Conservation (phyloP, 2,113 vertebrate genomes). For the Verasper variegatus region DNA sequence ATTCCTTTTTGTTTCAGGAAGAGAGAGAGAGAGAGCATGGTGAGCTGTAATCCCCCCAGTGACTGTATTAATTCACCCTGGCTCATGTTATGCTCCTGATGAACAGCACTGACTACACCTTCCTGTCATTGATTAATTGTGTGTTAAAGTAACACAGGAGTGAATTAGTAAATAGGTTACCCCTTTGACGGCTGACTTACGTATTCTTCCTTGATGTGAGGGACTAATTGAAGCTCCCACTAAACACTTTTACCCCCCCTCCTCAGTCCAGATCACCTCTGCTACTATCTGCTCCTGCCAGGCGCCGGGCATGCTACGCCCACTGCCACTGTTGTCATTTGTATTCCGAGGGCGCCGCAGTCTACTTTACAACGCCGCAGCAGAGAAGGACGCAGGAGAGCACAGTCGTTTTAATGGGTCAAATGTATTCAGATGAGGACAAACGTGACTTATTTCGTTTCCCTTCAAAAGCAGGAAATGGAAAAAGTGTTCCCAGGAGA, state of each 20-base stretch:
- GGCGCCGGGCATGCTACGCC: slow-evolving; percentile 71
- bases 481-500: slow-evolving; percentile 95
- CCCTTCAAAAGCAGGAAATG: slow-evolving; percentile 96
- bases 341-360: slow-evolving; percentile 85
- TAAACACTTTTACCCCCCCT: slow-evolving; percentile 42
- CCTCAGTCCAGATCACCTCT: slow-evolving; percentile 51
- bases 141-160: slow-evolving; percentile 80
- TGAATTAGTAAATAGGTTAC: slow-evolving; percentile 77
- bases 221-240: slow-evolving; percentile 68
- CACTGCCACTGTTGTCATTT: slow-evolving; percentile 83
- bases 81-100: slow-evolving; percentile 74
- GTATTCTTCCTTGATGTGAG: slow-evolving; percentile 43
- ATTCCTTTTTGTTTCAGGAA: slow-evolving; percentile 77
- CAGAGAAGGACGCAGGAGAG: slow-evolving; percentile 59
- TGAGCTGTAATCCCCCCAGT: slow-evolving; percentile 75
- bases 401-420: slow-evolving; percentile 92
- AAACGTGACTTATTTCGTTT: slow-evolving; percentile 97
- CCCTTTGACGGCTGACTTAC: slow-evolving; percentile 61
- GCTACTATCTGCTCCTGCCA: slow-evolving; percentile 69
- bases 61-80: slow-evolving; percentile 77
- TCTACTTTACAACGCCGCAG: slow-evolving; percentile 75
- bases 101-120: slow-evolving; percentile 73
- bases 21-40: slow-evolving; percentile 35
- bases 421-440: slow-evolving; percentile 97
- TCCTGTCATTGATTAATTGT: slow-evolving; percentile 82